Evolutionary conservation across 2,797 vertebrate species (phyloP).

Genomic region (Botia almorhae): DNA sequence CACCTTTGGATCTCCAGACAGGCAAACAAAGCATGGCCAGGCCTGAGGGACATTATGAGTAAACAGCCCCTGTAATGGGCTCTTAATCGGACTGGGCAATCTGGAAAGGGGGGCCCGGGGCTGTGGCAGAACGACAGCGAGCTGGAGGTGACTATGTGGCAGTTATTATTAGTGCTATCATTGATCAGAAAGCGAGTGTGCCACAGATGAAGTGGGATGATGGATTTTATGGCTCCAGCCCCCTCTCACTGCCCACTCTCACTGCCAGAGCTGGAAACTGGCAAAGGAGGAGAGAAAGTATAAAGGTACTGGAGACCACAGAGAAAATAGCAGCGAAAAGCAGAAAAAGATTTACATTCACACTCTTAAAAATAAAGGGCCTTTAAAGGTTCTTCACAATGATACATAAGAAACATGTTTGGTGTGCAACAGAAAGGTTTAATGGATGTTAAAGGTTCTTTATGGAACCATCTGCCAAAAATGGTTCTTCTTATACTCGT

Average conservation of each 20-base stretch:
- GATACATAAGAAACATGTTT: no score
- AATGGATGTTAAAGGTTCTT: no score
- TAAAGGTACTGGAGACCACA: neutral
- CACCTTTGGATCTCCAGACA: constrained; percentile 67
- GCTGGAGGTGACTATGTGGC: constrained; percentile 77
- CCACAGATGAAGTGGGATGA: constrained; percentile 72
- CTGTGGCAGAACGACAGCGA: constrained; percentile 72
- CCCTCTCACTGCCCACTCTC: constrained; percentile 59
- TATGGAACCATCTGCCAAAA: no score
- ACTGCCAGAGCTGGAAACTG: constrained; percentile 58
- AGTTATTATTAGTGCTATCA: constrained; percentile 84
- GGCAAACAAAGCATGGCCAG: constrained; percentile 74
- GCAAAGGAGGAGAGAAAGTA: constrained; percentile 4
- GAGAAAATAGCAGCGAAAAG: constrained; percentile 22
- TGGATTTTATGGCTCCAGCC: constrained; percentile 72
- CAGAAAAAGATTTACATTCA: no score
- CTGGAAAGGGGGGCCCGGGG: constrained; percentile 75
- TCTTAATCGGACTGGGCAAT: constrained; percentile 80
- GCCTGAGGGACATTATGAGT: constrained; percentile 73
- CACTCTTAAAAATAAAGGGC: no score
- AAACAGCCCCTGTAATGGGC: constrained; percentile 81
- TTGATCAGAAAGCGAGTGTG: constrained; percentile 77
- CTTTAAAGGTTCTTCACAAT: no score
- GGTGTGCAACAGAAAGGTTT: no score
- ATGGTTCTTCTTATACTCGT: neutral